phyloP scores from a whole-genome alignment of 2,888 invertebrate species.

The Teleogryllus oceanicus region DNA sequence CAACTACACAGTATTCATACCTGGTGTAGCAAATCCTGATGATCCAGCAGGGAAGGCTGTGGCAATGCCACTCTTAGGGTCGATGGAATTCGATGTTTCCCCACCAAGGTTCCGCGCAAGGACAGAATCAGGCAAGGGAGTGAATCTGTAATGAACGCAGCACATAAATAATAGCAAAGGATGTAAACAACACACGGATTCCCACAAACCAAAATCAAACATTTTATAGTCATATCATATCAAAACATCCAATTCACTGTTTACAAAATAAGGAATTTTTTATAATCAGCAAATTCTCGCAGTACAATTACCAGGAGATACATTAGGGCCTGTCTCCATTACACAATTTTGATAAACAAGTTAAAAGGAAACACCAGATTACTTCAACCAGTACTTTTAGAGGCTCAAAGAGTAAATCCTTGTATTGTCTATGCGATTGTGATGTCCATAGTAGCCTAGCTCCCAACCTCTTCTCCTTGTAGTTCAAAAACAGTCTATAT shows the following conservation, averaged over 20 bases:
- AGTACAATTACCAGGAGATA: no score
- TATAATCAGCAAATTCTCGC: no score
- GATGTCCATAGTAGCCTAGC: no score
- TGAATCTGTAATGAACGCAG: conserved; percentile 62
- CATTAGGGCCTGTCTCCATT: no score
- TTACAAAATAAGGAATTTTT: no score
- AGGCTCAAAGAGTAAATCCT: no score
- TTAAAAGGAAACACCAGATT: no score
- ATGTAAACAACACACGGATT: neutral
- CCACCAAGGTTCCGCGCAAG: conserved; percentile 82
- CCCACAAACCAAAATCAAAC: neutral
- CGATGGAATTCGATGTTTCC: conserved; percentile 72
- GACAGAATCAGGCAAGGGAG: conserved; percentile 95
- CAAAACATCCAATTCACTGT: neutral
- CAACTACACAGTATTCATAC: conserved; percentile 42
- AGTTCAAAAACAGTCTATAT: no score
- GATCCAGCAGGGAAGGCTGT: conserved; percentile 77
- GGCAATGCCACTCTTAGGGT: conserved; percentile 79
- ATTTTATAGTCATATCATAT: neutral
- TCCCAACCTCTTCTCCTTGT: no score
- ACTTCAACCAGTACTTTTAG: no score
- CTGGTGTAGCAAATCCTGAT: conserved; percentile 72
- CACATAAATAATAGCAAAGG: neutral
- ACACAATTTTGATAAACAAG: no score
- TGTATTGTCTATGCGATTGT: no score